Percentiles rank a stretch among this genome's conserved stretches.
These are phyloP conservation scores for Macrophya alboannulata DNA, from an alignment of 2,888 invertebrate species.

Conservation along the genomic window DNA sequence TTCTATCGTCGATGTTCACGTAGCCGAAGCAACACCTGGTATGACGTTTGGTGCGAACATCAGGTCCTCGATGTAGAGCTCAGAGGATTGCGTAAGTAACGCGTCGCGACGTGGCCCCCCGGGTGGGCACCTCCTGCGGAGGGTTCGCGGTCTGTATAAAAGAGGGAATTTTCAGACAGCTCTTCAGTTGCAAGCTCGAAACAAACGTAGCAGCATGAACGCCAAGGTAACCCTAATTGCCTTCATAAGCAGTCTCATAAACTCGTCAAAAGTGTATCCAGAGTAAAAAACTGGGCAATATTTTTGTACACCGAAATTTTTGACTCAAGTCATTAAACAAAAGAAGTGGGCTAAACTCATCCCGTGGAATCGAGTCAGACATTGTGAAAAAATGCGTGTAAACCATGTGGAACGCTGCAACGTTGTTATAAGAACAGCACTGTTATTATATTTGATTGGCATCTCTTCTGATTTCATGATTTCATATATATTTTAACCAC, in stretches of 20 bases:
- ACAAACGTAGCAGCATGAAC: conserved; percentile 74
- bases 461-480: neutral
- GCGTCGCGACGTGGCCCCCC: conserved; percentile 49
- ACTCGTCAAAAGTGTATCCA: conserved; percentile 18
- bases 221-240: conserved; percentile 70
- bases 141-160: conserved; percentile 74
- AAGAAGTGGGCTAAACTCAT: conserved; percentile 13
- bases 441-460: conserved; percentile 13
- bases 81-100: conserved; percentile 46
- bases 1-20: conserved; percentile 4
- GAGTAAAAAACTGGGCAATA: neutral
- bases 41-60: conserved; percentile 18
- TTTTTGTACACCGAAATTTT: neutral
- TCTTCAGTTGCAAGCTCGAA: conserved; percentile 75
- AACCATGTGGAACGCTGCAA: conserved; percentile 21
- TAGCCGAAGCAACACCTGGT: conserved; percentile 19
- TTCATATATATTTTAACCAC: neutral
- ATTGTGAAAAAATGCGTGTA: conserved; percentile 21
- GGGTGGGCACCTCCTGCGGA: conserved; percentile 64
- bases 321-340: neutral
- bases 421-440: neutral
- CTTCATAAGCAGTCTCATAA: conserved; percentile 15
- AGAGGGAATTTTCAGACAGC: conserved; percentile 70
- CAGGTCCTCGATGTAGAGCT: conserved; percentile 53
- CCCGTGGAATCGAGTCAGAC: neutral